phyloP scores from a whole-genome alignment of 2,113 vertebrate species.

The Leiothrix lutea region DNA sequence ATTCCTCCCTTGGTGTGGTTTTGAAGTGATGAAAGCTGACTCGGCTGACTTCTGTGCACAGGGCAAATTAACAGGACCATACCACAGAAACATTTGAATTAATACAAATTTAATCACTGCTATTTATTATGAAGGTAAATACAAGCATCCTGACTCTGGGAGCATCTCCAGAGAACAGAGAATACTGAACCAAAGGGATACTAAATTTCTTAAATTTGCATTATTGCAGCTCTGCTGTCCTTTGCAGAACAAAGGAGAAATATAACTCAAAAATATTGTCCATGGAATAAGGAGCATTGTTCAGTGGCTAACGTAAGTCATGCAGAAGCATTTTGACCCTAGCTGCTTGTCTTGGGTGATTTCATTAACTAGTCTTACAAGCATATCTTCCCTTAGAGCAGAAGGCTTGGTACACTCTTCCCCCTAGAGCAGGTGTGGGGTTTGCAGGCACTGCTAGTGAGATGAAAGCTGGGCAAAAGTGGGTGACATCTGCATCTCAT shows the following conservation, averaged over 20 bases:
- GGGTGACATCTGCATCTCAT: neutral
- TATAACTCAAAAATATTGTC: neutral
- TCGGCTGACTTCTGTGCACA: neutral
- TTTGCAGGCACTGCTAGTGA: neutral
- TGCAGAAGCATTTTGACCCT: neutral
- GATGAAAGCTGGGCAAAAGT: neutral
- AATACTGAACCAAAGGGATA: neutral
- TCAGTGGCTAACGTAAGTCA: neutral
- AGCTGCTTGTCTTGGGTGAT: neutral
- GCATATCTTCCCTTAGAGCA: neutral
- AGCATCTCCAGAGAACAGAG: neutral
- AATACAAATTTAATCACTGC: neutral
- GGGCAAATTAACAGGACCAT: neutral
- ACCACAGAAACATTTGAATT: neutral
- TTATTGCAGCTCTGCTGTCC: neutral
- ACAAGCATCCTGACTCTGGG: neutral
- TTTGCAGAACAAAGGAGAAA: neutral
- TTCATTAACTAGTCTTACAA: neutral
- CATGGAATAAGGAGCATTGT: neutral
- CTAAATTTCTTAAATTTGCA: neutral
- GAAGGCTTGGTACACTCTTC: neutral
- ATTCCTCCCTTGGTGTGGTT: neutral
- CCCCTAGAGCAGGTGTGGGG: neutral
- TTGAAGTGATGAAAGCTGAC: neutral
- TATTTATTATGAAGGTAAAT: neutral